Percentiles rank a stretch among this genome's conserved stretches.
These are phyloP conservation scores for Whitmania pigra DNA, from an alignment of 1,140 invertebrate genomes.

Conservation along the genomic window DNA sequence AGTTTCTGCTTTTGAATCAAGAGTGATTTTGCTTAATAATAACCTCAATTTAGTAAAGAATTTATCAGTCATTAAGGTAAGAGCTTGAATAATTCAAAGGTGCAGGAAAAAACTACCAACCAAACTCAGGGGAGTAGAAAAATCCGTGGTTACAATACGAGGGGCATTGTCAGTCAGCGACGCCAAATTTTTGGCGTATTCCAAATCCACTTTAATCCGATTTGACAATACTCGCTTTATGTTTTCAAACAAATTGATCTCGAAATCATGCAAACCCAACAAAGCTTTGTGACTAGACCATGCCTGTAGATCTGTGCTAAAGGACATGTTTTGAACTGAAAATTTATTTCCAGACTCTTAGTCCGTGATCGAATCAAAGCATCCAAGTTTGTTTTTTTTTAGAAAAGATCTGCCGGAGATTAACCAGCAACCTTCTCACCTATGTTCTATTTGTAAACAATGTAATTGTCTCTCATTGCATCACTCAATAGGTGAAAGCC, in stretches of 20 bases:
- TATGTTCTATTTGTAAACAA: no score
- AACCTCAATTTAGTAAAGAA: no score
- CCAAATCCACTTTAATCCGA: slow-evolving; percentile 75
- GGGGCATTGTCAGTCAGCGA: slow-evolving; percentile 64
- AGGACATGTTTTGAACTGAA: slow-evolving; percentile 54
- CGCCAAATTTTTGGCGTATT: slow-evolving; percentile 68
- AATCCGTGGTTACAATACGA: slow-evolving; percentile 53
- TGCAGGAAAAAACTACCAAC: no score
- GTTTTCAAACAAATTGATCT: slow-evolving; percentile 71
- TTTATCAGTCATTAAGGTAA: no score
- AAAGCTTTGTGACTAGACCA: slow-evolving; percentile 61
- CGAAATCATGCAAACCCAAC: slow-evolving; percentile 71
- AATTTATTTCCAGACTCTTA: slow-evolving; percentile 8
- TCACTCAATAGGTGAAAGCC: no score
- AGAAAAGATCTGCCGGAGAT: no score
- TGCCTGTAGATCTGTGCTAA: slow-evolving; percentile 66
- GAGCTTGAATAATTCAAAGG: no score
- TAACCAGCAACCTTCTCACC: no score
- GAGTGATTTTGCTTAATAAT: no score
- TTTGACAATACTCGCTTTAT: slow-evolving; percentile 71
- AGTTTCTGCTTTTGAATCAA: not conserved
- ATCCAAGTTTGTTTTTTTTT: no score
- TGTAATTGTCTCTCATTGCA: no score
- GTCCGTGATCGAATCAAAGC: no score
- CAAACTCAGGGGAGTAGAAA: slow-evolving; percentile 18